Conservation (phyloP, 2,797 vertebrate genomes). For the Carapus acus region DNA sequence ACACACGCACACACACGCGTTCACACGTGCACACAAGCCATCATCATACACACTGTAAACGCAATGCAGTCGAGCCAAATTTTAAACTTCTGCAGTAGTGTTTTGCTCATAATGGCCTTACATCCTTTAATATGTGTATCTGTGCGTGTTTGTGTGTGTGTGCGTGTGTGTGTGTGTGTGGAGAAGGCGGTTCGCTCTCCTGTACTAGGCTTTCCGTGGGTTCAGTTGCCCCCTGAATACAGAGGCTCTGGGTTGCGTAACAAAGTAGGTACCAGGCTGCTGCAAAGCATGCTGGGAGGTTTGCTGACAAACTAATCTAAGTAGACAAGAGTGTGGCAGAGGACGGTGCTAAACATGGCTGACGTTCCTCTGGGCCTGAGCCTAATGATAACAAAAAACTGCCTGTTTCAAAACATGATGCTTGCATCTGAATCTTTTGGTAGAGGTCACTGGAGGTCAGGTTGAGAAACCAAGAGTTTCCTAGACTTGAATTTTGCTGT, state of each 20-base stretch:
- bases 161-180: constrained; percentile 56
- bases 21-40: neutral
- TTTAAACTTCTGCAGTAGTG: too few relatives aligned
- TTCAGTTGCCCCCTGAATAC: constrained; percentile 81
- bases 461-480: too few relatives aligned
- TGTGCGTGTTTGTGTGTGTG: constrained; percentile 37
- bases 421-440: too few relatives aligned
- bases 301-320: constrained; percentile 23
- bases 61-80: too few relatives aligned
- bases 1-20: neutral
- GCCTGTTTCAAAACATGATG: neutral
- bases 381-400: constrained; percentile 1
- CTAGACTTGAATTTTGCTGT: too few relatives aligned
- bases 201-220: constrained; percentile 74
- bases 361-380: neutral
- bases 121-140: constrained; percentile 14
- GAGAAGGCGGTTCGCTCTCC: constrained; percentile 68
- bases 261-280: constrained; percentile 74
- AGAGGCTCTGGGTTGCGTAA: constrained; percentile 75
- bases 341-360: neutral
- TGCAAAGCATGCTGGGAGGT: constrained; percentile 57
- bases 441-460: too few relatives aligned
- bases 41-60: too few relatives aligned
- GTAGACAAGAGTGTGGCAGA: neutral
- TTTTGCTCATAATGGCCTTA: too few relatives aligned